phyloP scores from a whole-genome alignment of 2,888 invertebrate species.

The Papilio protenor region DNA sequence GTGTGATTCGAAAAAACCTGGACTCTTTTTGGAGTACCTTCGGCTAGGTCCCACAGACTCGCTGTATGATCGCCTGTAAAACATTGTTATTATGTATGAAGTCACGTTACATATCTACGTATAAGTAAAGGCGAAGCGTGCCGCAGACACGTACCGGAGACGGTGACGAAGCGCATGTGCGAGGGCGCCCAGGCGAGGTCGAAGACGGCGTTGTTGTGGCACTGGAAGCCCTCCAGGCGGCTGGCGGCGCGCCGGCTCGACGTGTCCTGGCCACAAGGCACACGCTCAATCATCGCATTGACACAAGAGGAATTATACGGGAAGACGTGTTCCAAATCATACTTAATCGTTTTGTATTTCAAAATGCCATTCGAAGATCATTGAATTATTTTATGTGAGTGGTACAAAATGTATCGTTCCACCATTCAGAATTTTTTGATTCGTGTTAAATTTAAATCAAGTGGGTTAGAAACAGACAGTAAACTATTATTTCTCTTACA shows the following conservation, averaged over 20 bases:
- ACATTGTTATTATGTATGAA: neutral
- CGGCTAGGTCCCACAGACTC: conserved; percentile 89
- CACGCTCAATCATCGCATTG: neutral
- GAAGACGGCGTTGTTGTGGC: conserved; percentile 95
- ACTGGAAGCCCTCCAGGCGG: conserved; percentile 80
- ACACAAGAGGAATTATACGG: neutral
- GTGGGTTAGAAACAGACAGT: too few relatives aligned
- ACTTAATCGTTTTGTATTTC: neutral
- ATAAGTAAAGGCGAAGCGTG: neutral
- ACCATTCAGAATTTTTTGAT: too few relatives aligned
- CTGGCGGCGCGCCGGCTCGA: conserved; percentile 68
- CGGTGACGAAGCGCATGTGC: conserved; percentile 91
- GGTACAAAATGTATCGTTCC: too few relatives aligned
- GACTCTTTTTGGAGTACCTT: conserved; percentile 73
- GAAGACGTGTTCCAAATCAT: neutral
- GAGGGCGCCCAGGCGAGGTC: conserved; percentile 94
- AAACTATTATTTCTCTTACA: neutral
- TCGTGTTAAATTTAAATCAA: too few relatives aligned
- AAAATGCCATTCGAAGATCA: too few relatives aligned
- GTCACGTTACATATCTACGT: neutral
- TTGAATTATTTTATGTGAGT: too few relatives aligned
- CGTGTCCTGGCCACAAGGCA: conserved; percentile 75
- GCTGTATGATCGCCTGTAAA: conserved; percentile 91
- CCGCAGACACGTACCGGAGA: conserved; percentile 83
- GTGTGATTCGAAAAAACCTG: conserved; percentile 90